Evolutionary conservation across 2,113 vertebrate species (phyloP), one percentile per base, ranked within the genome.

Genomic region (Lampris megalopsis): DNA sequence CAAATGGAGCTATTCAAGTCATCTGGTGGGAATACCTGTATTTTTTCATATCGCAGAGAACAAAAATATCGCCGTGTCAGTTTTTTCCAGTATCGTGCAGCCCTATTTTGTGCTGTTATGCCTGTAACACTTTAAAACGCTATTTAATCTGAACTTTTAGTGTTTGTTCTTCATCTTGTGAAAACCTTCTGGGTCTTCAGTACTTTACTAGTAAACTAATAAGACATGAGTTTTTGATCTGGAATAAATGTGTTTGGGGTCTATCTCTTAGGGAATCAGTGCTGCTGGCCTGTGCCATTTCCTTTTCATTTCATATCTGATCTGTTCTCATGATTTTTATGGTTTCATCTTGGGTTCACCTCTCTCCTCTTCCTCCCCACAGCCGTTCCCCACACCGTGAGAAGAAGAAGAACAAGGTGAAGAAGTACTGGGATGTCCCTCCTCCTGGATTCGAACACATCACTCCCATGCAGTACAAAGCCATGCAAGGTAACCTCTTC

Each of bases 401-500:
- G 89, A 96, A 97, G 93, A 98, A 96, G 93, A 98, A 97, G 94
- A 96, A 94, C 85, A 96, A 98, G 93, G 91, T 96, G 35, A 96
- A 95, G 81, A 98, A 97, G 87, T 98, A 98, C 80, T 98, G 97
- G 97, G 96, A 97, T 73, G 95, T 98, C 10, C 96, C 97, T 0
- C 96, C 97, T 0, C 96, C 95, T 0, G 97, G 97, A 40, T 98
- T 98, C 36, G 96, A 97, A 75, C 96, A 97, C 92, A 96, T 98
- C 89, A 97, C 96, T 8, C 96, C 96, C 61, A 96, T 98, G 95
- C 96, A 98, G 94, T 97, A 98, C 92, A 98, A 98, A 94, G 97
- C 97, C 90, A 98, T 98, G 97, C 96, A 98, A 94, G 97, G 97
- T 97, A 81, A 82, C 48, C 48, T 42, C 4, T 2, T 10, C 41